phyloP scores from a whole-genome alignment of 2,888 invertebrate genomes.

The Cantharis lateralis region DNA sequence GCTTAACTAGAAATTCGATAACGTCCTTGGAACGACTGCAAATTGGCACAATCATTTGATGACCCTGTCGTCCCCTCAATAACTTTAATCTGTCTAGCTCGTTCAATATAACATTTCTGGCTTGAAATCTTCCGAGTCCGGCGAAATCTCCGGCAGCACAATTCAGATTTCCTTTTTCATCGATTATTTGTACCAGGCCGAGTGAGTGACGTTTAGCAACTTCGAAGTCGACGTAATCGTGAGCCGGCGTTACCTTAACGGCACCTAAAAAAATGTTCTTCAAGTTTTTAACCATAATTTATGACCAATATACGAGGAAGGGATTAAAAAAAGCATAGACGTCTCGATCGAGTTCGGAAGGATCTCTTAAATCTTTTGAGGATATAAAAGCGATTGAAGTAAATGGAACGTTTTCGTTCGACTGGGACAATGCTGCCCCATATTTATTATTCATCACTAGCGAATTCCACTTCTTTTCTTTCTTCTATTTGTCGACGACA shows the following conservation, averaged over 20 bases:
- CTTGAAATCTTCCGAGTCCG: constrained; percentile 92
- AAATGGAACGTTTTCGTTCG: constrained; percentile 18
- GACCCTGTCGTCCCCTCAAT: constrained; percentile 64
- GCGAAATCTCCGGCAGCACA: constrained; percentile 74
- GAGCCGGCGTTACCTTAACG: constrained; percentile 98
- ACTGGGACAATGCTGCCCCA: constrained; percentile 18
- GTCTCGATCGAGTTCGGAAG: not conserved
- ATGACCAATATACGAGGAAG: not conserved
- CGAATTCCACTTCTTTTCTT: constrained; percentile 12
- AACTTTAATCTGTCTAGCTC: constrained; percentile 70
- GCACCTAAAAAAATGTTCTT: constrained; percentile 68
- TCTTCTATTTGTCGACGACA: constrained; percentile 15
- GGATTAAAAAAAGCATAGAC: not conserved
- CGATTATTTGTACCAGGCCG: constrained; percentile 85
- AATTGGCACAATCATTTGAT: constrained; percentile 96
- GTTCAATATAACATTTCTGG: constrained; percentile 79
- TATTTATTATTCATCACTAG: constrained; percentile 24
- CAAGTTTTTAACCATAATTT: not conserved
- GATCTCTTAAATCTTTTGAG: not conserved
- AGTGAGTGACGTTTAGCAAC: constrained; percentile 88
- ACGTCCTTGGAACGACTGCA: constrained; percentile 97
- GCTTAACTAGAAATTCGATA: constrained; percentile 93
- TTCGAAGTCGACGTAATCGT: constrained; percentile 96
- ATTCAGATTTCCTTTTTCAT: constrained; percentile 86
- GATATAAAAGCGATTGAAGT: constrained; percentile 9